Conservation (phyloP, 2,888 invertebrate genomes). For the Lissocephala sabroskyi region DNA sequence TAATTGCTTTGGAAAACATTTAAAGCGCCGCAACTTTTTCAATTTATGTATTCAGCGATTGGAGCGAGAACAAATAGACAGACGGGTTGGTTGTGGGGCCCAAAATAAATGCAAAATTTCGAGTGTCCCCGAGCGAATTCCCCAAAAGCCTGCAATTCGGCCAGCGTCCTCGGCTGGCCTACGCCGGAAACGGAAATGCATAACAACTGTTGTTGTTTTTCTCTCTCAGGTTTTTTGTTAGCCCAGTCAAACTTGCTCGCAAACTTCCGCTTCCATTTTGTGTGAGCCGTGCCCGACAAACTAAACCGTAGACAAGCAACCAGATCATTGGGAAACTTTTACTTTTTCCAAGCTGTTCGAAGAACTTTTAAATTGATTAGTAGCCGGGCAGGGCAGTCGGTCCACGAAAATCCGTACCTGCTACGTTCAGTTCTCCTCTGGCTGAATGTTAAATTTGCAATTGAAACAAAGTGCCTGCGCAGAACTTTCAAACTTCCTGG, state of each 20-base stretch:
- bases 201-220: conserved; percentile 42
- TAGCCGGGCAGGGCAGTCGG: conserved; percentile 6
- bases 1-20: conserved; percentile 55
- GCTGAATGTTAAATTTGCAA: too few species aligned
- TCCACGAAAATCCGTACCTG: too few species aligned
- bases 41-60: conserved; percentile 47
- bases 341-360: conserved; percentile 28
- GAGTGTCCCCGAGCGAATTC: too few species aligned
- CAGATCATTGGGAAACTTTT: conserved; percentile 31
- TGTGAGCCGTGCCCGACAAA: not conserved
- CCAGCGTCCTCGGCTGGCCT: conserved; percentile 1
- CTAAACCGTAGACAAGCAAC: too few species aligned
- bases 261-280: not conserved
- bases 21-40: conserved; percentile 33
- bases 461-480: too few species aligned
- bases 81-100: too few species aligned
- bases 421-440: too few species aligned
- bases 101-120: too few species aligned
- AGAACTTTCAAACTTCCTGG: too few species aligned
- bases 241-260: too few species aligned
- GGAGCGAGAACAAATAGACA: not conserved
- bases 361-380: conserved; percentile 59
- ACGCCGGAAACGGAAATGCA: conserved; percentile 57
- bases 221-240: conserved; percentile 26
- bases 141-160: too few species aligned